Percentiles rank a stretch among this genome's conserved stretches.
Conservation (phyloP, 2,888 invertebrate species). For the Polia nebulosa region DNA sequence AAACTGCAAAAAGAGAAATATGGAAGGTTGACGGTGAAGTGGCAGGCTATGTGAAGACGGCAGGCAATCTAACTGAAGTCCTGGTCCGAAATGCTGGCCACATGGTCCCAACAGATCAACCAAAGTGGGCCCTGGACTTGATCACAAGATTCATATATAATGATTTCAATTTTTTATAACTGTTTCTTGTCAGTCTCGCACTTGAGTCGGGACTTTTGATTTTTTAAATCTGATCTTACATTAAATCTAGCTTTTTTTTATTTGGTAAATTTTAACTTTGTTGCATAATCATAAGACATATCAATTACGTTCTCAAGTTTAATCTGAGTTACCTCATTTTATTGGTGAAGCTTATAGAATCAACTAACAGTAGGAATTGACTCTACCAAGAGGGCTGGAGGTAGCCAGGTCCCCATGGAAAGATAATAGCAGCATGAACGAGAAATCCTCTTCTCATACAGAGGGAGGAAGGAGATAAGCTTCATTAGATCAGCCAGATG, state of each 20-base stretch:
- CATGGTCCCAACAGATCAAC: conserved; percentile 92
- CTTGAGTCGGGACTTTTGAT: neutral
- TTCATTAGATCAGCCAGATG: no score
- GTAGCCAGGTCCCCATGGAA: no score
- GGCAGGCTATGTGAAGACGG: conserved; percentile 94
- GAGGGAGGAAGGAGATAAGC: no score
- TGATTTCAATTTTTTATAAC: conserved; percentile 66
- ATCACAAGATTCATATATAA: conserved; percentile 89
- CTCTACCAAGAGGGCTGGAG: no score
- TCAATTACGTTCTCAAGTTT: no score
- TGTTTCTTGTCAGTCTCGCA: neutral
- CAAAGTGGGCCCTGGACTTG: conserved; percentile 90
- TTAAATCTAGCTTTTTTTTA: neutral
- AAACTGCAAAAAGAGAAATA: conserved; percentile 90
- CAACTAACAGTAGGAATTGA: no score
- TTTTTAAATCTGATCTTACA: conserved; percentile 8
- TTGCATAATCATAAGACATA: no score
- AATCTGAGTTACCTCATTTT: no score
- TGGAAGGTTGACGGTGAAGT: conserved; percentile 93
- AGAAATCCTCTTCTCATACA: no score
- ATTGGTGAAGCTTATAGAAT: no score
- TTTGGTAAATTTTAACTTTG: neutral
- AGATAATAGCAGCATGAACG: no score
- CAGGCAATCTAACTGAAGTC: conserved; percentile 93
- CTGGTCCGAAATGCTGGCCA: conserved; percentile 95